A percentile compares a stretch with the other conserved stretches of the same genome.
Conservation (phyloP, 2,888 invertebrate species). For the Folsomia manolachei region DNA sequence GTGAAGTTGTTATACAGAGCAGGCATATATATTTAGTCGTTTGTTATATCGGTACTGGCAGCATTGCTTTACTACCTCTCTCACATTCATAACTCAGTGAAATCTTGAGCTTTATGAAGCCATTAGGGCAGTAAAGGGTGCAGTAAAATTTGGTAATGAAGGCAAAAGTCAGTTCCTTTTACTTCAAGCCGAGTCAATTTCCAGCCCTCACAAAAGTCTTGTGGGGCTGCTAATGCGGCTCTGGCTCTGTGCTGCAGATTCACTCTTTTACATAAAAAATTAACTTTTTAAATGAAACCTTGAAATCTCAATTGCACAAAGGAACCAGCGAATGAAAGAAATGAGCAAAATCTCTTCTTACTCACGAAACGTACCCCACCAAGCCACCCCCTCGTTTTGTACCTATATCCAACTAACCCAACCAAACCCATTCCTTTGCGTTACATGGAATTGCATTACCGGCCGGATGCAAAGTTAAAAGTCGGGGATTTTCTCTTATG, state of each 20-base stretch:
- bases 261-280: constrained; percentile 6
- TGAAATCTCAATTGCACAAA: not conserved
- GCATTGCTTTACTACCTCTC: not conserved
- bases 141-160: not conserved
- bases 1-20: not conserved
- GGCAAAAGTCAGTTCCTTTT: not conserved
- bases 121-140: not conserved
- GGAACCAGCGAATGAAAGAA: too few species aligned
- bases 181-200: not conserved
- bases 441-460: too few species aligned
- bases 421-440: not conserved
- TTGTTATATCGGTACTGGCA: too few species aligned
- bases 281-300: not conserved
- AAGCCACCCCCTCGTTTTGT: too few species aligned
- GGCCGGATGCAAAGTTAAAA: not conserved
- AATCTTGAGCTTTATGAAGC: not conserved
- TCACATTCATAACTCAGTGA: not conserved
- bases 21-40: not conserved
- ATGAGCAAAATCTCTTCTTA: not conserved
- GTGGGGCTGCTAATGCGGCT: not conserved
- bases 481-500: not conserved
- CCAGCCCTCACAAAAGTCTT: not conserved
- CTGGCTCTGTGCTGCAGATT: not conserved
- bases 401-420: not conserved
- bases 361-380: too few species aligned